Evolutionary conservation across 2,113 vertebrate species (phyloP), one percentile per base, ranked within the genome.

Genomic region (Paralichthys olivaceus): DNA sequence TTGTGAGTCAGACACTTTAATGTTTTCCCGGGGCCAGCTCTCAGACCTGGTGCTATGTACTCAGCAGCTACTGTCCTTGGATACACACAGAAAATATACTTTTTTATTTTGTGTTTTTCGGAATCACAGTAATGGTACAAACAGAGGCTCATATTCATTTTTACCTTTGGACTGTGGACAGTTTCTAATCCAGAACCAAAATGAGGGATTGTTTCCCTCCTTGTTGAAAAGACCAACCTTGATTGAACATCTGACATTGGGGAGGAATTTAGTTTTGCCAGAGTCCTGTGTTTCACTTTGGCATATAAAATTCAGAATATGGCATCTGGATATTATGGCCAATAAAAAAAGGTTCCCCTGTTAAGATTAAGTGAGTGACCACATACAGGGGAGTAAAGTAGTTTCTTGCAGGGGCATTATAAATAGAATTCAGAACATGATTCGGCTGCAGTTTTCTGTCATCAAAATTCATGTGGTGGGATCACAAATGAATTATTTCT

Each of bases 31-130:
- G 57, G 57, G 40, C 45, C n/a, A 22, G 19, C 45, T 1, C 6
- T 7, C 45, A 19, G 45, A 19, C 45, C 17, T 19, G 45, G 45
- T 54, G 29, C 53, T 66, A 43, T 60, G 32, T 60, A 62, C 19
- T 4, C 58, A 72, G 43, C 45, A 55, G 58, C 49, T n/a, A 28
- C 26, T 40, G 23, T 47, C 54, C 25, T 55, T 73, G 34, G n/a
- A 64, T 59, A 20, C 9, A 61, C 17, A 71, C 9, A 71, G 17
- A 66, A 73, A 76, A 37, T 1, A 15, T 2, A 40, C 69, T 78
- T 69, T 78, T 69, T 53, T 20, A 53, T 29, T 51, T 29, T 0
- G 43, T 51, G 53, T 28, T 19, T 28, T 19, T 66, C 26, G 26
- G 22, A 29, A 67, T 57, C n/a, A 55, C 29, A 63, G 12, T 29